A percentile compares a stretch with the other conserved stretches of the same genome.
Conservation (phyloP, 2,888 invertebrate genomes). For the Tethea ocularis region DNA sequence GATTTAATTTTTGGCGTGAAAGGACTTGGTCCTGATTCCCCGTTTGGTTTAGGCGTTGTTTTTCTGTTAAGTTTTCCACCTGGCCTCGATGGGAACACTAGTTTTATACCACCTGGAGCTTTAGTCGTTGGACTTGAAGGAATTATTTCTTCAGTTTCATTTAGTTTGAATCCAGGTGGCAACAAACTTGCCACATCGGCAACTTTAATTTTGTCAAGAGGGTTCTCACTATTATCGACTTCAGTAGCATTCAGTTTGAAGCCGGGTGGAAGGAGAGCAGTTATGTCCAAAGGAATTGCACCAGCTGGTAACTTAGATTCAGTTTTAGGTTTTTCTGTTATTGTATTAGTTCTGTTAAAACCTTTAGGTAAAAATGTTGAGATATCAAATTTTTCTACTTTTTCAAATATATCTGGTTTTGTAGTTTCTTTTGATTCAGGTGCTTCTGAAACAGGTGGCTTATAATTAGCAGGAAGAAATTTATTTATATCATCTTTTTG, state of each 20-base stretch:
- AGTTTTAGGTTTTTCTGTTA: conserved; percentile 55
- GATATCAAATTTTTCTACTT: conserved; percentile 72
- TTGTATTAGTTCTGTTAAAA: conserved; percentile 74
- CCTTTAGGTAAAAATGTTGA: conserved; percentile 86
- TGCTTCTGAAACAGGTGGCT: conserved; percentile 63
- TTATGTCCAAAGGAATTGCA: conserved; percentile 75
- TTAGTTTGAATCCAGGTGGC: conserved; percentile 85
- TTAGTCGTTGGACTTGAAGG: conserved; percentile 61
- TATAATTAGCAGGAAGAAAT: conserved; percentile 87
- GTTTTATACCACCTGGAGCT: conserved; percentile 83
- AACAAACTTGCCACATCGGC: conserved; percentile 85
- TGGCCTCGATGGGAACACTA: conserved; percentile 92
- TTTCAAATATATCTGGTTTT: conserved; percentile 57
- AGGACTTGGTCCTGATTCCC: conserved; percentile 68
- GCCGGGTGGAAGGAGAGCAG: conserved; percentile 86
- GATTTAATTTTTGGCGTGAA: conserved; percentile 89
- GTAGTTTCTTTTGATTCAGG: conserved; percentile 51
- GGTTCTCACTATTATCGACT: conserved; percentile 35
- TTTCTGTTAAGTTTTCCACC: conserved; percentile 85
- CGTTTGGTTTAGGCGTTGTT: conserved; percentile 81
- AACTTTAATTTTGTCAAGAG: conserved; percentile 56
- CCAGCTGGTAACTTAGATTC: conserved; percentile 48
- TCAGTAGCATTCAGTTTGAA: conserved; percentile 71
- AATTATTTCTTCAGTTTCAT: conserved; percentile 48
- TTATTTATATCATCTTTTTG: conserved; percentile 84